Evolutionary conservation across 2,888 invertebrate species (phyloP).

Genomic region (Epinotia demarniana): DNA sequence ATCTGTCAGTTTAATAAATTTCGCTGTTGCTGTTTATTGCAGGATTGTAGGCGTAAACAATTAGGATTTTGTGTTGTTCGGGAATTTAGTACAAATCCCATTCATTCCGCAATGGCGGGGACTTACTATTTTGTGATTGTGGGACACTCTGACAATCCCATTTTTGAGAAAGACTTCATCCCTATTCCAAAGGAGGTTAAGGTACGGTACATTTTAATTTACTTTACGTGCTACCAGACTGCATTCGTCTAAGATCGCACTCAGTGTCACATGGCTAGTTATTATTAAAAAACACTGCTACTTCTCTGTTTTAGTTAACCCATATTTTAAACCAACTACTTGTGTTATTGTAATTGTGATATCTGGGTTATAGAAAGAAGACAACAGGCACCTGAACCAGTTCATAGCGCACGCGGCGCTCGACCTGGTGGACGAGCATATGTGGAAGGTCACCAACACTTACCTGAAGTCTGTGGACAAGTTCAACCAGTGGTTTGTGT

Average conservation of each 20-base stretch:
- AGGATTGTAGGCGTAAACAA: conserved; percentile 14
- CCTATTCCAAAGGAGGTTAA: conserved; percentile 94
- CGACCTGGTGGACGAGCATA: conserved; percentile 98
- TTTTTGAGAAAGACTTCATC: conserved; percentile 98
- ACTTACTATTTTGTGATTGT: conserved; percentile 99
- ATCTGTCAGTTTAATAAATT: background rate
- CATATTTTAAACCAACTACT: no score
- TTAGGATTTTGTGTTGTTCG: background rate
- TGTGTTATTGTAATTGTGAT: background rate
- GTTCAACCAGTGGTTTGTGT: conserved; percentile 99
- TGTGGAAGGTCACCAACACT: conserved; percentile 97
- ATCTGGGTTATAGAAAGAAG: conserved; percentile 90
- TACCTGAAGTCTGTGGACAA: conserved; percentile 99
- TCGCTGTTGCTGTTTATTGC: no score
- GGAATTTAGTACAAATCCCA: background rate
- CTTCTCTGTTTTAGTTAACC: no score
- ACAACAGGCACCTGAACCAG: conserved; percentile 97
- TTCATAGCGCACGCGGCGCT: conserved; percentile 99
- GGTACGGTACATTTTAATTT: conserved; percentile 86
- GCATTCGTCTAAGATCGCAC: no score
- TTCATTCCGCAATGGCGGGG: conserved; percentile 82
- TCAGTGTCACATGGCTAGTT: background rate
- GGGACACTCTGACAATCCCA: conserved; percentile 97
- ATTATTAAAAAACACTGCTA: background rate
- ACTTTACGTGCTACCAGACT: conserved; percentile 22